Evolutionary conservation across 1,140 invertebrate genomes (phyloP).

Genomic region (Lasaia peninsularis): DNA sequence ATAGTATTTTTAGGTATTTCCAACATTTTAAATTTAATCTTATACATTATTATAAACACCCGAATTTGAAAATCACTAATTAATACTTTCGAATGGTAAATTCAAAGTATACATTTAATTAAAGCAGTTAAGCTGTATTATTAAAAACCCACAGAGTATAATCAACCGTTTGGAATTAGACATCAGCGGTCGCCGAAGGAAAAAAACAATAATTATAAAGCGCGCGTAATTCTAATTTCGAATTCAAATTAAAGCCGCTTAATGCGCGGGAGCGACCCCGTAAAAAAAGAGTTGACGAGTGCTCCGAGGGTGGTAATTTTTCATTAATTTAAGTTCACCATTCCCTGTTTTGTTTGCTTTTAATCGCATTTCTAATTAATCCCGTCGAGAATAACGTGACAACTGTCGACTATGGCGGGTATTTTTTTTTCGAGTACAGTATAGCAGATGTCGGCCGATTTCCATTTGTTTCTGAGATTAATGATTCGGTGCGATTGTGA

Average conservation of each 20-base stretch:
- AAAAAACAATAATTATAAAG: conserved; percentile 76
- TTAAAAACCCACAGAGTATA: conserved; percentile 28
- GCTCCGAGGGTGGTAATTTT: conserved; percentile 76
- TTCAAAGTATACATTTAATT: conserved; percentile 13
- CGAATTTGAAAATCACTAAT: conserved; percentile 16
- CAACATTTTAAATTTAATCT: neutral
- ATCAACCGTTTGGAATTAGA: conserved; percentile 57
- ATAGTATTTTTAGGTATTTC: neutral
- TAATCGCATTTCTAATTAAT: conserved; percentile 78
- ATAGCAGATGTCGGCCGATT: conserved; percentile 76
- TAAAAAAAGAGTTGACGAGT: conserved; percentile 76
- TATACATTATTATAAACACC: conserved; percentile 18
- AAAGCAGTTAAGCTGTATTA: conserved; percentile 14
- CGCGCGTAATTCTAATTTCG: conserved; percentile 77
- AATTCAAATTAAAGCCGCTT: conserved; percentile 78
- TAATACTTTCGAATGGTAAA: conserved; percentile 5
- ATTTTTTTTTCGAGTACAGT: conserved; percentile 67
- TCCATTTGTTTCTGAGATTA: conserved; percentile 78
- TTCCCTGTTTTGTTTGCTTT: conserved; percentile 77
- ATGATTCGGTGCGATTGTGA: conserved; percentile 76
- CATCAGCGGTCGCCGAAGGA: conserved; percentile 61
- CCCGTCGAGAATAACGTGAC: conserved; percentile 76
- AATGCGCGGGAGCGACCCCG: conserved; percentile 75
- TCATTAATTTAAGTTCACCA: conserved; percentile 77
- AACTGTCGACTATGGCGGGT: conserved; percentile 74